Evolutionary conservation across 2,888 invertebrate species (phyloP), one percentile per base, ranked within the genome.

Genomic region (Drosophila rellima): DNA sequence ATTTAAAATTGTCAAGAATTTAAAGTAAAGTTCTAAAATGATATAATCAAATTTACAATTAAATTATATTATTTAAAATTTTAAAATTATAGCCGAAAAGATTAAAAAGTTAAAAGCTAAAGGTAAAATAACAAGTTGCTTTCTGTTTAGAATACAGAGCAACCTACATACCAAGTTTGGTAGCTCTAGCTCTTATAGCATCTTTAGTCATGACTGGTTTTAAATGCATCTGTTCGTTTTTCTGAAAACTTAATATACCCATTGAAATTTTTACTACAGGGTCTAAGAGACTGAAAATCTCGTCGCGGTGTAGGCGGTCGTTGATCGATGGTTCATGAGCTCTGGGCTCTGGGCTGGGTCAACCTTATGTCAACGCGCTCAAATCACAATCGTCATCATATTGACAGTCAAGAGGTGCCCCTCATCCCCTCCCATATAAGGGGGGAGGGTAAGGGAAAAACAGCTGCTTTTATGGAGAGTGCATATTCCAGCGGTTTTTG

Each of bases 391-490:
- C 37, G 37, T 52, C 52, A 52, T 11, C 40, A 60, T 29, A 39
- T 39, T 31, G 44, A 37, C 18, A 15, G 26, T 7, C 8, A 0
- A 3, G 1, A 42, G 20, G 23, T 20, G n/a, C 23, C 42, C 20
- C 3, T 20, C 42, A n/a, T 5, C 20, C n/a, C 11, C 6, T 1
- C 35, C 10, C n/a, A 11, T 17, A 4, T 17, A 17, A n/a, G 20
- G 17, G 7, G 3, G 3, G 13, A 5, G 17, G 18, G 8, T 8
- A 23, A 17, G 23, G 33, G 50, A 26, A 17, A 8, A 3, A 33
- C 71, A 63, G 72, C 72, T 75, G 77, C 63, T 60, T 60, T 72
- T 75, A 40, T 74, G 40, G 35, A 60, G 61, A 60, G 52, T 59
- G 63, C 44, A 39, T 54, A 61, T 55, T 37, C 64, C 39, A 64